Conservation (phyloP, 23 tunicate genomes). For the Halocynthia roretzi region DNA sequence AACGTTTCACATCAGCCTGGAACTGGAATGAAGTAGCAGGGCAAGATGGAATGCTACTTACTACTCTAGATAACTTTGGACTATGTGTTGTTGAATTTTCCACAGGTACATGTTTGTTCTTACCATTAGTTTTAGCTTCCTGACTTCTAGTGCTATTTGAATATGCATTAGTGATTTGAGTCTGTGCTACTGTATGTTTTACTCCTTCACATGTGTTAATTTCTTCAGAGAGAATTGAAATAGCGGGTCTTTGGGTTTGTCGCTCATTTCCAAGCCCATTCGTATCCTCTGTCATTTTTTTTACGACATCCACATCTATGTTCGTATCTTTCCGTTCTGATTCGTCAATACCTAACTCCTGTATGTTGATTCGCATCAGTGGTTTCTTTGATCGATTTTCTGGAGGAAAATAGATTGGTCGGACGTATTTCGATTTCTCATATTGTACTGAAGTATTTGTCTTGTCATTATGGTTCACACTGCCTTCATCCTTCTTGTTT, state of each 20-base stretch:
- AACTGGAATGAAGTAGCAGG: constrained; percentile 75
- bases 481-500: constrained; percentile 17
- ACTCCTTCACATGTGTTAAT: not conserved
- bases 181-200: not conserved
- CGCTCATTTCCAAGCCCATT: not conserved
- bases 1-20: constrained; percentile 52
- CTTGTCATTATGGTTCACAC: not conserved
- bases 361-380: constrained; percentile 47
- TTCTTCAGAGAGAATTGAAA: not conserved
- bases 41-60: constrained; percentile 21
- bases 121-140: not conserved
- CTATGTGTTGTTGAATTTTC: not conserved
- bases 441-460: not conserved
- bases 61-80: not conserved
- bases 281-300: not conserved
- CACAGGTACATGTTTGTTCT: not conserved
- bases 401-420: constrained; percentile 10
- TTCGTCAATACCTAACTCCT: constrained; percentile 47
- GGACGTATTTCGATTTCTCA: constrained; percentile 6
- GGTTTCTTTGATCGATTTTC: constrained; percentile 39
- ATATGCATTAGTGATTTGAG: not conserved
- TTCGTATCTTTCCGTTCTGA: not conserved
- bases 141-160: not conserved
- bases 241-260: not conserved
- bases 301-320: not conserved